Percentiles rank a stretch among this genome's conserved stretches.
phyloP scores from a whole-genome alignment of 2,797 vertebrate genomes.

The Onychomys arenicola region DNA sequence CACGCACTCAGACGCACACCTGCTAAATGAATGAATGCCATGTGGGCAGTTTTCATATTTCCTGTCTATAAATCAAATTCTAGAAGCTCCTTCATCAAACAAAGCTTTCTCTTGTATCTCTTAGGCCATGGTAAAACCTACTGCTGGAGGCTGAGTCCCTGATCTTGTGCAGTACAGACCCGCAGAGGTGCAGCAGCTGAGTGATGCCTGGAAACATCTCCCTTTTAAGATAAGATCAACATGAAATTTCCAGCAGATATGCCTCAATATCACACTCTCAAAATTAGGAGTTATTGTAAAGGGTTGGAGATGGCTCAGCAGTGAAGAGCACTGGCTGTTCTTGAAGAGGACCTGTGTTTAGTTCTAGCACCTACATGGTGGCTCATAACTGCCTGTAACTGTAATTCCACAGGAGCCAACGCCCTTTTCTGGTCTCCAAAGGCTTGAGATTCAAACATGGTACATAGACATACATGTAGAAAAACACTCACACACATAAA shows the following conservation, averaged over 20 bases:
- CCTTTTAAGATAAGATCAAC: slow-evolving; percentile 9
- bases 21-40: neutral
- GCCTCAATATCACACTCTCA: neutral
- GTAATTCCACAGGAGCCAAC: neutral
- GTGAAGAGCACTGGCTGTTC: neutral
- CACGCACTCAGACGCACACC: neutral
- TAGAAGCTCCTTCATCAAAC: neutral
- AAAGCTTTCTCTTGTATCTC: slow-evolving; percentile 3
- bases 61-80: neutral
- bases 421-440: neutral
- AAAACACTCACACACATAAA: neutral
- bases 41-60: neutral
- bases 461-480: neutral
- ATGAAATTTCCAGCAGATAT: slow-evolving; percentile 47
- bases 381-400: neutral
- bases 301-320: neutral
- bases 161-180: neutral
- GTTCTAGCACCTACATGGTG: neutral
- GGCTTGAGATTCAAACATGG: neutral
- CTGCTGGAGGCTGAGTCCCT: neutral
- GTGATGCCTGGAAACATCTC: neutral
- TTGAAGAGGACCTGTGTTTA: neutral
- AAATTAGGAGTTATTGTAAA: slow-evolving; percentile 39
- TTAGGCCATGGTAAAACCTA: neutral
- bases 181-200: neutral